Evolutionary conservation across 2,113 vertebrate species (phyloP).

Genomic region (Clinocottus analis): DNA sequence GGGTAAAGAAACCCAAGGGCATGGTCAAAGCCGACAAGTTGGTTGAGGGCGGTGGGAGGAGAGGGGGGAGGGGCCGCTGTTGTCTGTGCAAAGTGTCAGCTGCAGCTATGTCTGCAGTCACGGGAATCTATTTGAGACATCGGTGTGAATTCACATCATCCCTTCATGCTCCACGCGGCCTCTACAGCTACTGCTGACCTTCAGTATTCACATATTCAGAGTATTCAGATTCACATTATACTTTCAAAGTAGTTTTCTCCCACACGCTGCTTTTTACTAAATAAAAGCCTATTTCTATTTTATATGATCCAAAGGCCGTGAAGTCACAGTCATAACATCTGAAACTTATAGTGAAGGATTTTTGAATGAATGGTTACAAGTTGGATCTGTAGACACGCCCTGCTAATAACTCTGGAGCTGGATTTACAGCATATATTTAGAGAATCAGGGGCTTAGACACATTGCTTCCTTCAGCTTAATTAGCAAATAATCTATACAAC

Average conservation of each 20-base stretch:
- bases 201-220: too few relatives aligned
- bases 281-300: not conserved
- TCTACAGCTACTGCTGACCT: not conserved
- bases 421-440: not conserved
- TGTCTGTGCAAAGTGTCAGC: slow-evolving; percentile 35
- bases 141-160: slow-evolving; percentile 60
- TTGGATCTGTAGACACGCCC: not conserved
- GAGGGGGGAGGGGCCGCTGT: slow-evolving; percentile 25
- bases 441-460: not conserved
- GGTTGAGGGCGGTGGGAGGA: not conserved
- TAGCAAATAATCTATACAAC: not conserved
- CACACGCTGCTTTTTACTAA: not conserved
- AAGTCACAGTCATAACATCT: not conserved
- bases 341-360: not conserved
- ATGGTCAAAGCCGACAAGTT: slow-evolving; percentile 36
- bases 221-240: not conserved
- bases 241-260: not conserved
- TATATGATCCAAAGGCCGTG: not conserved
- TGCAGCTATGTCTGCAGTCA: slow-evolving; percentile 36
- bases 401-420: not conserved
- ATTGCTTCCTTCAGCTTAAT: not conserved
- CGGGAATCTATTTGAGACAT: slow-evolving; percentile 54
- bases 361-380: not conserved
- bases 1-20: slow-evolving; percentile 29
- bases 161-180: slow-evolving; percentile 9